Evolutionary conservation across 2,797 vertebrate species (phyloP).

Genomic region (Crypturellus tataupa): DNA sequence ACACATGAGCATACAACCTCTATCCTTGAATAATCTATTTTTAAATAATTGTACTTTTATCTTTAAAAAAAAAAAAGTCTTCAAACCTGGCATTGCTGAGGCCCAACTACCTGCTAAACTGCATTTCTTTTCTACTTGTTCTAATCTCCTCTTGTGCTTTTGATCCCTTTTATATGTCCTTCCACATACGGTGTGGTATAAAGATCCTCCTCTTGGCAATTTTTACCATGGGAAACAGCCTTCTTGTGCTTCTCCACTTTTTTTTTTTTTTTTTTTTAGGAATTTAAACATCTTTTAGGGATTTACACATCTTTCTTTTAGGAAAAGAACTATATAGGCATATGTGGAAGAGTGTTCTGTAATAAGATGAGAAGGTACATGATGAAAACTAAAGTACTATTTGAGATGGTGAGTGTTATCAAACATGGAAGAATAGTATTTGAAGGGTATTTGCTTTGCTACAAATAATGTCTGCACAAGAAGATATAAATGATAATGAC

Average conservation of each 20-base stretch:
- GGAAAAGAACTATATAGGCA: background rate
- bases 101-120: background rate
- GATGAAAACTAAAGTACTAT: background rate
- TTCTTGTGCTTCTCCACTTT: background rate
- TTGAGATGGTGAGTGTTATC: background rate
- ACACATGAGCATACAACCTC: background rate
- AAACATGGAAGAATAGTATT: background rate
- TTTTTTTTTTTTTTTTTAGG: background rate
- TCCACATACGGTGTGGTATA: background rate
- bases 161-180: background rate
- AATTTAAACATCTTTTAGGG: too few relatives aligned
- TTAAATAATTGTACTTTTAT: background rate
- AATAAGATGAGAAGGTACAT: background rate
- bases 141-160: background rate
- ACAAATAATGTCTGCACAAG: background rate
- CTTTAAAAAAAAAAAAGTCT: background rate
- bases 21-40: background rate
- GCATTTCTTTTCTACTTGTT: background rate
- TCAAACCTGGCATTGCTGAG: background rate
- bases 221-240: background rate
- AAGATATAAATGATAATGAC: constrained; percentile 12
- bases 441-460: background rate
- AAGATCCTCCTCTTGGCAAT: background rate
- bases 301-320: too few relatives aligned
- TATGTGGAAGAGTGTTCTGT: background rate